A percentile compares a stretch with the other conserved stretches of the same genome.
Conservation (phyloP, 2,888 invertebrate genomes). For the Incurvaria masculella region DNA sequence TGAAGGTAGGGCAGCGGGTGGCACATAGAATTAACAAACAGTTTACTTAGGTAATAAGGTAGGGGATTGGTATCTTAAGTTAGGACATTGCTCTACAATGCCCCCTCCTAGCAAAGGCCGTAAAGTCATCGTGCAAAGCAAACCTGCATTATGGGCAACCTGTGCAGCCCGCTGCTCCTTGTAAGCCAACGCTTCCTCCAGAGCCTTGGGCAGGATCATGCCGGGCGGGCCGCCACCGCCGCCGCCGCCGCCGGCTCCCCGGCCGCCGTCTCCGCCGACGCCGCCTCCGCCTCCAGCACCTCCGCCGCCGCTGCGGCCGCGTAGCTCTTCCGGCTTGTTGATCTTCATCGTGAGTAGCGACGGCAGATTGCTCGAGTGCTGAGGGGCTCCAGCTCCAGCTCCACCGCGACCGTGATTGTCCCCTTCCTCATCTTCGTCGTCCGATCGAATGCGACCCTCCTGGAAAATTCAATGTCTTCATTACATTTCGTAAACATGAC, state of each 20-base stretch:
- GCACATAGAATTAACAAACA: no score
- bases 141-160: no score
- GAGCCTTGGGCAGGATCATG: constrained; percentile 74
- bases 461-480: no score
- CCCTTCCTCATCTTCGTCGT: constrained; percentile 29
- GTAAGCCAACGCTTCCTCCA: constrained; percentile 86
- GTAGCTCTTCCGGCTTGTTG: constrained; percentile 61
- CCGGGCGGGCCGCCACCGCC: constrained; percentile 37
- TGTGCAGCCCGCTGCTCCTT: constrained; percentile 85
- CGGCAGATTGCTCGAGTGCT: constrained; percentile 34
- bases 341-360: constrained; percentile 63
- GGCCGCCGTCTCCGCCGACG: constrained; percentile 25
- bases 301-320: constrained; percentile 32
- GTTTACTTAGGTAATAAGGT: no score
- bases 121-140: no score
- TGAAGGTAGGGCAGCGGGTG: no score
- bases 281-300: constrained; percentile 35
- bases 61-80: no score
- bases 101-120: no score
- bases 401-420: constrained; percentile 19
- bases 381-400: constrained; percentile 22
- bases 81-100: no score
- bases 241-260: constrained; percentile 35
- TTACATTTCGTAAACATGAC: no score
- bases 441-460: constrained; percentile 28